Evolutionary conservation across 2,113 vertebrate species (phyloP), one percentile per base, ranked within the genome.

Genomic region (Rynchops niger): DNA sequence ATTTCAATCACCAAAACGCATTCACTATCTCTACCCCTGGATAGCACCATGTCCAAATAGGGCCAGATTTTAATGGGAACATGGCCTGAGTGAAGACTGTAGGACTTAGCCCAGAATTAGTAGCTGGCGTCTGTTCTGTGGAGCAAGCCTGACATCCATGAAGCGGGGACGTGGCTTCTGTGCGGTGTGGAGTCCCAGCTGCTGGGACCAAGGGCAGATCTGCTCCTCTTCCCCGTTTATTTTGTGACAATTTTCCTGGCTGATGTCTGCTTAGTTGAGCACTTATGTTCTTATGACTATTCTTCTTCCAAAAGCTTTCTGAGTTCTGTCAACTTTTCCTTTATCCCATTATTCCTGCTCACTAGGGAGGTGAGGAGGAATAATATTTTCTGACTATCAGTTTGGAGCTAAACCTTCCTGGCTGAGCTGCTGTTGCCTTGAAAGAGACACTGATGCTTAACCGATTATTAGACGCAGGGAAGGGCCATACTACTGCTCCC

Each of bases 1-100:
- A 18, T 11, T 32, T 23, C 67, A 43, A 9, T 18, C 1, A 0
- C 50, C 17, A 7, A 25, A 55, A 56, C 1, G 0, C 42, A 14
- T n/a, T 16, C 5, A 0, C 26, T 63, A 2, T 3, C 38, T 29
- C 42, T 49, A 27, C 11, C 40, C 55, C 59, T 38, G 42, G 16
- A 15, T 0, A 32, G 63, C 30, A 25, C 3, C 0, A 1, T 2
- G 15, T 18, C 52, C 56, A 49, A 47, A 18, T 3, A 40, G 43
- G 43, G 30, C 2, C 77, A 82, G 47, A n/a, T 20, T 52, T 82
- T 15, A 9, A 14, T 4, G 21, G 63, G 36, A 80, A 12, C 6
- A 8, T 27, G 66, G 59, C 47, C 50, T 32, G 38, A 29, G 26
- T 20, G 59, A 21, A 5, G 47, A 25, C 3, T 20, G 9, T 2